These are phyloP conservation scores for Marmota monax DNA, from an alignment of 2,113 vertebrate genomes.

Conservation along the genomic window DNA sequence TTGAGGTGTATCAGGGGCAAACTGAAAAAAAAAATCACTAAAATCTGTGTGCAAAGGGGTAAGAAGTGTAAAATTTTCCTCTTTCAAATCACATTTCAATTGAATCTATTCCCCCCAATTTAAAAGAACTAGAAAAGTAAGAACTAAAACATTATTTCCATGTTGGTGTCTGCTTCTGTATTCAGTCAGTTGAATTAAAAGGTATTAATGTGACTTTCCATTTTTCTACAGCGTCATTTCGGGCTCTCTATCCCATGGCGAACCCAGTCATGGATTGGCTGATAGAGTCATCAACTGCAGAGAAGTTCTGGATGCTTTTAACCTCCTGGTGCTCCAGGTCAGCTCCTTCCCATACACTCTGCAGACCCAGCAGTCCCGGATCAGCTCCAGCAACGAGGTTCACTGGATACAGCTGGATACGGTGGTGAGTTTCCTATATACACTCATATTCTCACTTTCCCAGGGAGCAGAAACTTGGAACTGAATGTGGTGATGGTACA, in stretches of 20 bases:
- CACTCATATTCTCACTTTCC: not conserved
- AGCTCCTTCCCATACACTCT: constrained; percentile 97
- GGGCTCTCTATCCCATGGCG: constrained; percentile 95
- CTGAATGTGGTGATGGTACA: not conserved
- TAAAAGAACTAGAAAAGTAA: constrained; percentile 33
- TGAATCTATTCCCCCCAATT: not conserved
- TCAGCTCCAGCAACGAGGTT: constrained; percentile 95
- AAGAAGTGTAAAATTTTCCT: not conserved
- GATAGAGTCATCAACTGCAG: constrained; percentile 98
- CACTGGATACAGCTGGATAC: constrained; percentile 93
- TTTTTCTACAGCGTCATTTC: constrained; percentile 91
- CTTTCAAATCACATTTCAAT: constrained; percentile 12
- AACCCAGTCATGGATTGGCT: constrained; percentile 95
- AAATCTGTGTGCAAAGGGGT: constrained; percentile 13
- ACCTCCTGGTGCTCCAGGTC: constrained; percentile 98
- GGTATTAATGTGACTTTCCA: constrained; percentile 25
- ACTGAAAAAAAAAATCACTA: not conserved
- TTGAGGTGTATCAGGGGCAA: not conserved
- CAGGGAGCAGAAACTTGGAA: not conserved
- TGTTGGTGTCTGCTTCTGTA: not conserved
- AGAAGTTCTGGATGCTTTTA: constrained; percentile 96
- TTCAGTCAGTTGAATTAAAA: not conserved
- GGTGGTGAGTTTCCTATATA: constrained; percentile 88
- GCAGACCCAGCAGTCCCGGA: constrained; percentile 96
- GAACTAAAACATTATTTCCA: not conserved